Conservation (phyloP, 2,113 vertebrate genomes). For the Cryptotis parvus region DNA sequence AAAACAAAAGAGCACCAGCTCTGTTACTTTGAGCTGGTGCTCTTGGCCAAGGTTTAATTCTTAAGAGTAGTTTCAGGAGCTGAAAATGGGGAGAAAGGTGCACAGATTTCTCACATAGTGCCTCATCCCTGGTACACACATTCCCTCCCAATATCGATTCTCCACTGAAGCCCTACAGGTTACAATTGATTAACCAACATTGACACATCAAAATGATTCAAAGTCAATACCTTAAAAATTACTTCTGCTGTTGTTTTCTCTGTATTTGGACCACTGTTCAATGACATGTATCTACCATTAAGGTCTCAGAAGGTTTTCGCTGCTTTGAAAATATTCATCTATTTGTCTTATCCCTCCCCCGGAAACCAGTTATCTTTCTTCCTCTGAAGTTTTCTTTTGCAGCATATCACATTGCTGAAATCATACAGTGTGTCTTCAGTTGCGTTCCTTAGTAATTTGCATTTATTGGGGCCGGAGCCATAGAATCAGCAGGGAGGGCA, state of each 20-base stretch:
- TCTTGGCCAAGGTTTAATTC: background rate
- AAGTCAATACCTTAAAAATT: background rate
- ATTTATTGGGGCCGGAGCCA: too few species aligned
- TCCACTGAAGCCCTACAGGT: background rate
- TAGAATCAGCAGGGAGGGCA: too few species aligned
- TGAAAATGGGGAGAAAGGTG: background rate
- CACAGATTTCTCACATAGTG: background rate
- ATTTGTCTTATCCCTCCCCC: background rate
- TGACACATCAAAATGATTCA: background rate
- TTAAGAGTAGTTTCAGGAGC: background rate
- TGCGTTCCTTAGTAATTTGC: background rate
- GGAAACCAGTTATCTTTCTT: background rate
- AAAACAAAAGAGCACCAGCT: too few species aligned
- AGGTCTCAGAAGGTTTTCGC: background rate
- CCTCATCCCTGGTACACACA: rapidly evolving
- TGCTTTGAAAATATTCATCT: background rate
- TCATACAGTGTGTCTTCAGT: background rate
- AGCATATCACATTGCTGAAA: background rate
- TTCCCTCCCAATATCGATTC: too few species aligned
- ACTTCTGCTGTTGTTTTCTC: background rate
- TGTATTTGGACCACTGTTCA: background rate
- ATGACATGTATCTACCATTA: background rate
- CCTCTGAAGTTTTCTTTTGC: background rate
- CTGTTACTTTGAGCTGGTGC: too few species aligned
- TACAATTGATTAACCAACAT: background rate